These are phyloP conservation scores for Anguilla obscura DNA, from an alignment of 2,797 vertebrate genomes.

Conservation along the genomic window DNA sequence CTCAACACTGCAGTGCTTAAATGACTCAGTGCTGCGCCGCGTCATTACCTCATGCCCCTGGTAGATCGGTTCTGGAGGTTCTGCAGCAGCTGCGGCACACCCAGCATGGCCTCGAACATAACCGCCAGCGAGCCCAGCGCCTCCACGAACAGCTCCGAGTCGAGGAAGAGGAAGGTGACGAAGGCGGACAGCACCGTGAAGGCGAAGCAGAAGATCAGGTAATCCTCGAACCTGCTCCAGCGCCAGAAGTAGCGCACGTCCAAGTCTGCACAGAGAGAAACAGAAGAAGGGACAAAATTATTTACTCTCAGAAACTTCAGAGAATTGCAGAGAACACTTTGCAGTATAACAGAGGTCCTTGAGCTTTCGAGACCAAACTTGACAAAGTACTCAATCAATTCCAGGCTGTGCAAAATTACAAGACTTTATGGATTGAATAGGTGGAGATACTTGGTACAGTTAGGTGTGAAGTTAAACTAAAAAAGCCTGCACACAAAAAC, in stretches of 20 bases:
- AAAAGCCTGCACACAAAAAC: background rate
- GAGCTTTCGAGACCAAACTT: background rate
- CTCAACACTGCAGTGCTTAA: background rate
- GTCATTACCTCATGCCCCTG: constrained; percentile 76
- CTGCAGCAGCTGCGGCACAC: constrained; percentile 78
- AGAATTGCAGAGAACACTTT: background rate
- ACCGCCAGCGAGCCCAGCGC: constrained; percentile 72
- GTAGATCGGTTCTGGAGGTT: constrained; percentile 76
- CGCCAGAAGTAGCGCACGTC: constrained; percentile 76
- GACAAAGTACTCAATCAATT: background rate
- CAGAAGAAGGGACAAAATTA: constrained; percentile 16
- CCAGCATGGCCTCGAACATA: constrained; percentile 78
- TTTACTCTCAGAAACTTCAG: background rate
- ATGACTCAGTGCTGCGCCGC: background rate
- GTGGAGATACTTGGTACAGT: too few species aligned
- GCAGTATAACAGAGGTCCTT: background rate
- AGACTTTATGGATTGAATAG: background rate
- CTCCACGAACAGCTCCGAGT: constrained; percentile 75
- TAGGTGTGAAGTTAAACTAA: too few species aligned
- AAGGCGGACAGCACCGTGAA: constrained; percentile 69
- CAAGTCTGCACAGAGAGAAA: constrained; percentile 62
- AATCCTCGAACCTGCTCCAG: constrained; percentile 79
- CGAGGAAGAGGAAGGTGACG: constrained; percentile 72
- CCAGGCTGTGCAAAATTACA: background rate
- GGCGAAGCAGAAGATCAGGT: constrained; percentile 75